These are phyloP conservation scores for Menura novaehollandiae DNA, from an alignment of 2,113 vertebrate genomes.

Conservation along the genomic window DNA sequence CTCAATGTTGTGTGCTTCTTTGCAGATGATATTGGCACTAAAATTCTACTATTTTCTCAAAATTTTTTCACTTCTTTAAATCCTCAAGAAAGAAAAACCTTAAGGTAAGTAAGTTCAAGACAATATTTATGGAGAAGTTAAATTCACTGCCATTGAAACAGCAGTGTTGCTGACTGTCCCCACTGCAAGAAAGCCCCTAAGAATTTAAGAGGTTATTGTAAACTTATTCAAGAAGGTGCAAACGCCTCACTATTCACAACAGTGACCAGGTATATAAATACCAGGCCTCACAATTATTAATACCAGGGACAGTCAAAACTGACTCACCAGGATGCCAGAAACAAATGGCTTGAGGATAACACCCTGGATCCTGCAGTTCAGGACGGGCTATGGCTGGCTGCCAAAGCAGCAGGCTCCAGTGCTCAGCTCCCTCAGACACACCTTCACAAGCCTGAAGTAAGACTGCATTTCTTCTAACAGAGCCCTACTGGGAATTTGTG, in stretches of 20 bases:
- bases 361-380: not conserved
- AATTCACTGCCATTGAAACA: not conserved
- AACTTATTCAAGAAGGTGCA: not conserved
- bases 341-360: fast-evolving
- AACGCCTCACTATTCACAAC: not conserved
- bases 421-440: not conserved
- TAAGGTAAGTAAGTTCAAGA: not conserved
- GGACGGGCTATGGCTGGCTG: not conserved
- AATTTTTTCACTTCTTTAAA: not conserved
- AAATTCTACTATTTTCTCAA: not conserved
- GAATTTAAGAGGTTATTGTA: not conserved
- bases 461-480: not conserved
- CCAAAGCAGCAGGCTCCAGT: not conserved
- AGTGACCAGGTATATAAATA: not conserved
- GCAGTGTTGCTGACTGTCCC: not conserved
- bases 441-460: not conserved
- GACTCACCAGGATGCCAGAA: not conserved
- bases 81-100: not conserved
- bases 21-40: not conserved
- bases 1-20: not conserved
- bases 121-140: not conserved
- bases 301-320: not conserved
- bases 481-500: not conserved
- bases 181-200: not conserved
- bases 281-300: not conserved